phyloP scores from a whole-genome alignment of 2,888 invertebrate species.

The Trachelus troglodyta region DNA sequence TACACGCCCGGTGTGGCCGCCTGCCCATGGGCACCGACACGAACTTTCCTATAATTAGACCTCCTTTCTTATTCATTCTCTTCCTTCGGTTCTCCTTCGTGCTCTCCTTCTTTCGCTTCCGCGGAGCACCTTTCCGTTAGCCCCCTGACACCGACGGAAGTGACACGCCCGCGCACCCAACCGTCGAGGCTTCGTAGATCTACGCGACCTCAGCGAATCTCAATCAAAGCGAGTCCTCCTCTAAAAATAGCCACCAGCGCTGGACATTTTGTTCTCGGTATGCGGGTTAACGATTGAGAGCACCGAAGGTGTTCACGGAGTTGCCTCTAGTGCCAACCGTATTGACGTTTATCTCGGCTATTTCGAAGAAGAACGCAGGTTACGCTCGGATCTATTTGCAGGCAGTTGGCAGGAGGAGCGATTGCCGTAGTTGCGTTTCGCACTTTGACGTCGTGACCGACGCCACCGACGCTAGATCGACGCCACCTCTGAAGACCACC shows the following conservation, averaged over 20 bases:
- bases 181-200: too few relatives aligned
- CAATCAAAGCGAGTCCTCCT: too few relatives aligned
- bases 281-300: conserved; percentile 41
- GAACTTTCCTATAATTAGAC: neutral
- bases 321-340: conserved; percentile 25
- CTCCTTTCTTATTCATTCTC: conserved; percentile 14
- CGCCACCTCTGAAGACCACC: neutral
- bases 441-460: conserved; percentile 18
- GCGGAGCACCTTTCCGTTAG: too few relatives aligned
- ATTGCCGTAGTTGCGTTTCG: conserved; percentile 8
- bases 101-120: conserved; percentile 32
- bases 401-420: conserved; percentile 38
- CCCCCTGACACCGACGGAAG: too few relatives aligned
- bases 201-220: too few relatives aligned
- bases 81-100: conserved; percentile 42
- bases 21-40: conserved; percentile 31
- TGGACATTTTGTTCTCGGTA: conserved; percentile 20
- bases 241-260: too few relatives aligned
- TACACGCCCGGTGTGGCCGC: conserved; percentile 24
- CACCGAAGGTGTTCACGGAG: conserved; percentile 17
- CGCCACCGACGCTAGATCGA: neutral
- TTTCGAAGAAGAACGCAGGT: conserved; percentile 38
- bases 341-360: conserved; percentile 28
- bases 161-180: too few relatives aligned
- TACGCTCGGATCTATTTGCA: conserved; percentile 40